Evolutionary conservation across 92 coral and sea anemone species (phyloP), one percentile per base, ranked within the genome.

Genomic region (Paramuricea clavata): DNA sequence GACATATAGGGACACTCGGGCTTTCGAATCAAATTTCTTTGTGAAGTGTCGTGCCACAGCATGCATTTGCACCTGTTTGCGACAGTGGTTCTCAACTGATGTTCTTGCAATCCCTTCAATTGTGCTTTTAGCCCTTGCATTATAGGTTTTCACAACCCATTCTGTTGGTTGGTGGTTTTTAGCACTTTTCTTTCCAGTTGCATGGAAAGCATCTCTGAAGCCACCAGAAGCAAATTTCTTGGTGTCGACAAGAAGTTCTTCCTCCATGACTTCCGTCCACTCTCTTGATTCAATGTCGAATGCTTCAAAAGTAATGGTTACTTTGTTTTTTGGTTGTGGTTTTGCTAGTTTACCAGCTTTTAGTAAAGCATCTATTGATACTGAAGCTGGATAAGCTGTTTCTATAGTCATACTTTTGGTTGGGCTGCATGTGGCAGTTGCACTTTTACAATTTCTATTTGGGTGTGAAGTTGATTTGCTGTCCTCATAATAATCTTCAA

Each of bases 341-440:
- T 93, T 88, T 35, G 90, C 82, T 8, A 93, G 75, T 80, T 86
- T 93, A n/a, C 93, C 94, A 80, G 94, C 97, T 47, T 86, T 87
- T 35, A 91, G 50, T 39, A 92, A 69, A 41, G 85, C 33, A 61
- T 85, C 93, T 69, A 87, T 87, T 76, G 93, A 92, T 82, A 92
- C 91, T 34, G 90, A 92, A 39, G 91, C 81, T 67, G 95, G 95
- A 81, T 71, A 83, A 39, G 62, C 57, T 17, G 69, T 71, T 26
- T 49, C 81, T 39, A 25, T 60, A 17, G 50, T 52, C 13, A 25
- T 47, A 26, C 61, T 30, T 47, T 49, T 42, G 25, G 16, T 19
- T 43, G 72, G 72, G 22, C 61, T 36, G 11, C 81, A 56, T 50
- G 59, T 81, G 42, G 36, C 39, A 1, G 72, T 65, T 65, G 72